These are phyloP conservation scores for Pipistrellus pygmaeus DNA, from an alignment of 2,797 vertebrate genomes.

Conservation along the genomic window DNA sequence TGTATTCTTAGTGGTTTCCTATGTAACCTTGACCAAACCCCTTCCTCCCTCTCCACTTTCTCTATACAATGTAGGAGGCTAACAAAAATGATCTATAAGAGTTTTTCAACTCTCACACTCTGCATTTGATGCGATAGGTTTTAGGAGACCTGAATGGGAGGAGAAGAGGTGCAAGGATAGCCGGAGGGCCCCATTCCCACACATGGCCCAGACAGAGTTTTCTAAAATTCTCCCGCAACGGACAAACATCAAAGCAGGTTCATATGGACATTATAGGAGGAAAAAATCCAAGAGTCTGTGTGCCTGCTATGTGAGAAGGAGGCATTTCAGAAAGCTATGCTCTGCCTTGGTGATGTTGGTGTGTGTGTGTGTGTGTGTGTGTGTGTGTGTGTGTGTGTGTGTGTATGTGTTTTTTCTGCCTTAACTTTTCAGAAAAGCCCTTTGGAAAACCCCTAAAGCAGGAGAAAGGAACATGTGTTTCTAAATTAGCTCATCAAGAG, in stretches of 20 bases:
- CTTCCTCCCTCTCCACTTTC: neutral
- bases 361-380: too few species aligned
- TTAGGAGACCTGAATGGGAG: neutral
- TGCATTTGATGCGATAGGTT: constrained; percentile 14
- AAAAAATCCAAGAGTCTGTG: neutral
- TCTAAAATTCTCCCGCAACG: constrained; percentile 2
- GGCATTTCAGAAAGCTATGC: constrained; percentile 22
- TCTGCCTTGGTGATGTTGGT: neutral
- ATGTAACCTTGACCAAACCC: neutral
- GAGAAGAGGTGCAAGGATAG: neutral
- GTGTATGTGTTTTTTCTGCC: neutral
- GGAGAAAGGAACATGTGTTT: constrained; percentile 49
- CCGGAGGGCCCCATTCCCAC: neutral
- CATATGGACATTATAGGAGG: neutral
- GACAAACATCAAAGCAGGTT: neutral
- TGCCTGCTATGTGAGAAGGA: constrained; percentile 39
- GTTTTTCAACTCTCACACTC: neutral
- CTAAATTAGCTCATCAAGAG: constrained; percentile 63
- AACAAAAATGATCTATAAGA: neutral
- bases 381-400: neutral
- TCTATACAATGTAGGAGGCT: neutral
- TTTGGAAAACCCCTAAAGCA: constrained; percentile 72
- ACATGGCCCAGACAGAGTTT: neutral
- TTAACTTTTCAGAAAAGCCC: constrained; percentile 73
- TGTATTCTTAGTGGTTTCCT: constrained; percentile 9